Conservation (phyloP, 1,140 invertebrate genomes). For the Oncopeltus fasciatus region DNA sequence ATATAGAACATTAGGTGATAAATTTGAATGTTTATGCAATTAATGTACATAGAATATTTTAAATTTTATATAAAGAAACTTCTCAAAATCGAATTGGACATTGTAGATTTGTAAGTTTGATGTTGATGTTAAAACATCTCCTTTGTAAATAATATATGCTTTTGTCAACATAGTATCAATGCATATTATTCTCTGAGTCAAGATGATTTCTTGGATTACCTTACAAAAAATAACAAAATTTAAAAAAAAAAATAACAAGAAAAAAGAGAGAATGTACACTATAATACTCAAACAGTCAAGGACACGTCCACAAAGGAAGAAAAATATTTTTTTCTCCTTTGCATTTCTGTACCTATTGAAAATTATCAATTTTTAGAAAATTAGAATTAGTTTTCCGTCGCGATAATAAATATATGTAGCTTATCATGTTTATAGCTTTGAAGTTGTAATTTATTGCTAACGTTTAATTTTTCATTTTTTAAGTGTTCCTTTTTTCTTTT, state of each 20-base stretch:
- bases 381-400: background rate
- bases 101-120: background rate
- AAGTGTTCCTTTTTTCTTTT: background rate
- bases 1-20: slow-evolving; percentile 19
- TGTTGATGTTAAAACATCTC: slow-evolving; percentile 6
- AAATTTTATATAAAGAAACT: slow-evolving; percentile 19
- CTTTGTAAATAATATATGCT: background rate
- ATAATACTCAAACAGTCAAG: background rate
- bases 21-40: slow-evolving; percentile 17
- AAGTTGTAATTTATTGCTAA: slow-evolving; percentile 5
- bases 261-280: too few species aligned
- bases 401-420: background rate
- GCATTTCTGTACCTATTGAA: background rate
- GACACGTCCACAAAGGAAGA: background rate
- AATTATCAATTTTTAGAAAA: background rate
- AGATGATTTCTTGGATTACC: background rate
- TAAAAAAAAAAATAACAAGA: background rate
- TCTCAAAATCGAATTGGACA: slow-evolving; percentile 18
- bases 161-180: background rate
- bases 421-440: slow-evolving; percentile 8
- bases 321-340: background rate
- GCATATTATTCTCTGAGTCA: background rate
- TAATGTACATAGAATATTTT: slow-evolving; percentile 18
- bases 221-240: background rate
- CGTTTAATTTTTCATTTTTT: background rate